Evolutionary conservation across 2,797 vertebrate species (phyloP), one percentile per base, ranked within the genome.

Genomic region (Phrynocephalus guinanensis): DNA sequence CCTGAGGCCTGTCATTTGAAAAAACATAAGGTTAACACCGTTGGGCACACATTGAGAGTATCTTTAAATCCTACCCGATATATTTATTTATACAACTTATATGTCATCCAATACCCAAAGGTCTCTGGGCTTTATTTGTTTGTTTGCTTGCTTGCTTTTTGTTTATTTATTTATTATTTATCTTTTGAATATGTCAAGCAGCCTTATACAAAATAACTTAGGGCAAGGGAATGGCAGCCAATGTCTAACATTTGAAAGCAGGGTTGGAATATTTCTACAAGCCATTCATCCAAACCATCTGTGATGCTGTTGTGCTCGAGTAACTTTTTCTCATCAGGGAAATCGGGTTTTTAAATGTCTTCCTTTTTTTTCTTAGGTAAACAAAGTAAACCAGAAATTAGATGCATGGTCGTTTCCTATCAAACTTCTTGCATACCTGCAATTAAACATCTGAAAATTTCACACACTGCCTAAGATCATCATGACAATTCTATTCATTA

Each of bases 401-500:
- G 88, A 95, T 92, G 92, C 91, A 79, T 30, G 85, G 91, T 91
- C 92, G 95, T 93, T 92, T 87, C 85, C 33, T 60, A 38, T 82
- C 90, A 80, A 92, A 87, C 90, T 93, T 93, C 84, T 88, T 93
- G 88, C 38, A 79, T 72, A 90, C 90, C 33, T 88, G 88, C 86
- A 95, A 96, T 94, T 93, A 96, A 94, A 93, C 33, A 3, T 93
- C 90, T 87, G 93, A 93, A 88, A 93, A 95, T 91, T 89, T 3
- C 26, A 48, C 66, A 90, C 73, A 89, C 86, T 93, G 93, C 94
- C 88, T 94, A 91, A 91, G 86, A 93, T 94, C 84, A 93, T 94
- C 84, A 73, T 79, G 90, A 95, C 93, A 95, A 94, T 95, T 95
- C 93, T 94, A 91, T 94, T 97, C 95, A 97, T 97, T 97, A 96